Conservation (phyloP, 2,888 invertebrate species). For the Nephrotoma appendiculata region DNA sequence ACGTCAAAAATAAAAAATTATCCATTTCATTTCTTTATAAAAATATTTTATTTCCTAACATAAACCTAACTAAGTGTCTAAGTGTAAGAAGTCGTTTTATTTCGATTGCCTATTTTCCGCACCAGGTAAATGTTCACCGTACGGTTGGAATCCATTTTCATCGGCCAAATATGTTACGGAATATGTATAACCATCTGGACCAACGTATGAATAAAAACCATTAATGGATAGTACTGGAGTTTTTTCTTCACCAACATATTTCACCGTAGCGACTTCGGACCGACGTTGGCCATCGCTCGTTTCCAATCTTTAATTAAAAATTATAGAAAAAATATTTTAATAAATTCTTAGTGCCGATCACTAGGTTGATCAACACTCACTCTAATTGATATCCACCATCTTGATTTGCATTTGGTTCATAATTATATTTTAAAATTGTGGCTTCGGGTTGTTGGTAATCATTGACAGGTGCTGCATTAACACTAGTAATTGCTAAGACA, state of each 20-base stretch:
- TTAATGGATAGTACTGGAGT: not conserved
- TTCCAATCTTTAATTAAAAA: not conserved
- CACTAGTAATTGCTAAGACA: not conserved
- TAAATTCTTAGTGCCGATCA: not conserved
- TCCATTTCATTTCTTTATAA: too few species aligned
- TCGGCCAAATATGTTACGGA: constrained; percentile 37
- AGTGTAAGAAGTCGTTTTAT: too few species aligned
- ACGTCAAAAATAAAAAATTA: too few species aligned
- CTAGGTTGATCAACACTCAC: not conserved
- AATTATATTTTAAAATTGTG: not conserved
- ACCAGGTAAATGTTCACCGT: constrained; percentile 33
- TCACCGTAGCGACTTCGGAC: not conserved
- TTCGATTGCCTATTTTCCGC: too few species aligned
- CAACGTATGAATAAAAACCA: constrained; percentile 36
- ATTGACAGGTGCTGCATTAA: not conserved
- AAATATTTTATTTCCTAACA: too few species aligned
- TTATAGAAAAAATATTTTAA: not conserved
- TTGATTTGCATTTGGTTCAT: not conserved
- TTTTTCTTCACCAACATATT: not conserved
- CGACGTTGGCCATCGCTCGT: not conserved
- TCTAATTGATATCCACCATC: not conserved
- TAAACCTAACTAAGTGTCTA: too few species aligned
- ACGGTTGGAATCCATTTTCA: constrained; percentile 35
- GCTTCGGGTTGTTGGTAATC: not conserved
- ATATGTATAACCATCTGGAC: constrained; percentile 40